Evolutionary conservation across 2,113 vertebrate species (phyloP).

Genomic region (Crotalus tigris): DNA sequence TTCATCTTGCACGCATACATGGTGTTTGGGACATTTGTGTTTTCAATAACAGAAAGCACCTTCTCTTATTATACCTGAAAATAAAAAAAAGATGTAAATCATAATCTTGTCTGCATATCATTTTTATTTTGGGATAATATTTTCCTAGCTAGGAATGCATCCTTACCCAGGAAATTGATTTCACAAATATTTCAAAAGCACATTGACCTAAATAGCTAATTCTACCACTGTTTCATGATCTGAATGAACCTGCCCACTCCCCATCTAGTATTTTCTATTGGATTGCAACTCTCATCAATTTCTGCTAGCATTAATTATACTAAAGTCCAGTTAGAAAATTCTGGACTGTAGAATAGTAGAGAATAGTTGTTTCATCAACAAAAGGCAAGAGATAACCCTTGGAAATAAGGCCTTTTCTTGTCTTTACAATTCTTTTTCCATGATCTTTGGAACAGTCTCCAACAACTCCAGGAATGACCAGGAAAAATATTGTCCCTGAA

Average conservation of each 20-base stretch:
- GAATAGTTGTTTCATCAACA: background rate
- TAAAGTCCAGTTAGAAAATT: background rate
- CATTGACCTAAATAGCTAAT: background rate
- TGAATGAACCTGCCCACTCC: background rate
- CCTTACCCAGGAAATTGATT: background rate
- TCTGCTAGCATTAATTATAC: background rate
- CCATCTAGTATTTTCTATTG: background rate
- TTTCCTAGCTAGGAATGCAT: background rate
- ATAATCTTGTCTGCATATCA: background rate
- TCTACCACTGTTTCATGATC: background rate
- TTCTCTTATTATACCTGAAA: accelerated
- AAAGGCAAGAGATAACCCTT: background rate
- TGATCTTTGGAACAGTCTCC: background rate
- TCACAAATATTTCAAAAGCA: background rate
- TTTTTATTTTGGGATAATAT: background rate
- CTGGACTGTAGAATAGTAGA: too few species aligned
- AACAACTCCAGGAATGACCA: background rate
- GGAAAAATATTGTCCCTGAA: too few species aligned
- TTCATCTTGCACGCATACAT: background rate
- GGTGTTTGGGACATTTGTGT: background rate
- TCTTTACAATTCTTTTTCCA: background rate
- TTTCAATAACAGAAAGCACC: background rate
- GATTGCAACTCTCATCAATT: background rate
- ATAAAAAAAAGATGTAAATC: background rate
- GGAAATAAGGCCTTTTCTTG: background rate